Evolutionary conservation across 2,888 invertebrate genomes (phyloP).

Genomic region (Himalopsyche japonica): DNA sequence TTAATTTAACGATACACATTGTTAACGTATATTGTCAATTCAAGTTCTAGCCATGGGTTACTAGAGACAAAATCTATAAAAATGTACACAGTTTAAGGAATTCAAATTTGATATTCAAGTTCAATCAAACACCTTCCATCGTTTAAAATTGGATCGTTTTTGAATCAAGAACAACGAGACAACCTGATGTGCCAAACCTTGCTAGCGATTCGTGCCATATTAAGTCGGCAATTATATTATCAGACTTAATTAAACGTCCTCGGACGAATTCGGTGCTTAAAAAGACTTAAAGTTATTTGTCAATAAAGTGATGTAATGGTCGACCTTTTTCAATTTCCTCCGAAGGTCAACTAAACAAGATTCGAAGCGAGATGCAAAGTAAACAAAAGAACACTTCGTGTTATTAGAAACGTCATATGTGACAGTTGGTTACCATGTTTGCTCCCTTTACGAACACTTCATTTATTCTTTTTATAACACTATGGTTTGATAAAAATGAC

Average conservation of each 20-base stretch:
- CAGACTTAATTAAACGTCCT: background rate
- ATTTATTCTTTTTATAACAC: background rate
- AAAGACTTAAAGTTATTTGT: background rate
- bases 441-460: background rate
- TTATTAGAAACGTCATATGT: no score
- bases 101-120: no score
- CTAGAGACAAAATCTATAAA: no score
- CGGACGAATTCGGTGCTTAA: background rate
- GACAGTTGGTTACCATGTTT: background rate
- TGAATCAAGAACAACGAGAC: background rate
- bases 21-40: no score
- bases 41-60: no score
- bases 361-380: background rate
- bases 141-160: background rate
- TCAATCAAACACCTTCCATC: no score
- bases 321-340: background rate
- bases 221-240: background rate
- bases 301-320: background rate
- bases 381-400: background rate
- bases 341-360: background rate
- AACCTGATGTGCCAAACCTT: background rate
- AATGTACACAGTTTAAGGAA: no score
- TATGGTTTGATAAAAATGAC: background rate
- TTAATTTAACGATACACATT: no score
- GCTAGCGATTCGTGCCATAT: background rate